Conservation (phyloP, 2,888 invertebrate genomes). For the Pseudoips prasinana region DNA sequence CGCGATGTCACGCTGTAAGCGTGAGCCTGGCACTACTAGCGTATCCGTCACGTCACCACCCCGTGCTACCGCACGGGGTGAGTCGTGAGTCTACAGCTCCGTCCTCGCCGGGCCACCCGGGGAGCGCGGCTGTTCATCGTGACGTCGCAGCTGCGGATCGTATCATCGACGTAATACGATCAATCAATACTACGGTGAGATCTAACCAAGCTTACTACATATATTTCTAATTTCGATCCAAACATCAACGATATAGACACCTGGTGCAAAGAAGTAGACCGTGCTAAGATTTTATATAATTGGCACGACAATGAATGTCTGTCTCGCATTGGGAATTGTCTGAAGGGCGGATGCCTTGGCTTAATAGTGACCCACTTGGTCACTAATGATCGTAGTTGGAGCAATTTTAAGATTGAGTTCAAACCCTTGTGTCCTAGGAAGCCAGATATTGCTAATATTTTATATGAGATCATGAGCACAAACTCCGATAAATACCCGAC, state of each 20-base stretch:
- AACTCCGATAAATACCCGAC: constrained; percentile 16
- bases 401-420: constrained; percentile 23
- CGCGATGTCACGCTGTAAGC: too few species aligned
- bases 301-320: constrained; percentile 5
- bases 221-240: constrained; percentile 6
- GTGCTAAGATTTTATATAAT: not conserved
- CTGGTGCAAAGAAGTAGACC: constrained; percentile 7
- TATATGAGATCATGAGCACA: constrained; percentile 16
- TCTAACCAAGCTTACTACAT: constrained; percentile 2
- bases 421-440: constrained; percentile 18
- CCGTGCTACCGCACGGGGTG: not conserved
- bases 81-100: not conserved
- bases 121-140: not conserved
- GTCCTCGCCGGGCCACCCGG: not conserved
- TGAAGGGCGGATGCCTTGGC: not conserved
- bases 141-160: not conserved
- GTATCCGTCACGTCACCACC: not conserved
- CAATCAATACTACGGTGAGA: not conserved
- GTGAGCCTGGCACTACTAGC: too few species aligned
- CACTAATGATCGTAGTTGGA: constrained; percentile 19
- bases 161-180: not conserved
- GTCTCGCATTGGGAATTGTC: constrained; percentile 4
- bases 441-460: constrained; percentile 16
- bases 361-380: constrained; percentile 11
- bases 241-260: constrained; percentile 2